A percentile compares a stretch with the other conserved stretches of the same genome.
Evolutionary conservation across 2,113 vertebrate genomes (phyloP).

Genomic region (Athene cunicularia): DNA sequence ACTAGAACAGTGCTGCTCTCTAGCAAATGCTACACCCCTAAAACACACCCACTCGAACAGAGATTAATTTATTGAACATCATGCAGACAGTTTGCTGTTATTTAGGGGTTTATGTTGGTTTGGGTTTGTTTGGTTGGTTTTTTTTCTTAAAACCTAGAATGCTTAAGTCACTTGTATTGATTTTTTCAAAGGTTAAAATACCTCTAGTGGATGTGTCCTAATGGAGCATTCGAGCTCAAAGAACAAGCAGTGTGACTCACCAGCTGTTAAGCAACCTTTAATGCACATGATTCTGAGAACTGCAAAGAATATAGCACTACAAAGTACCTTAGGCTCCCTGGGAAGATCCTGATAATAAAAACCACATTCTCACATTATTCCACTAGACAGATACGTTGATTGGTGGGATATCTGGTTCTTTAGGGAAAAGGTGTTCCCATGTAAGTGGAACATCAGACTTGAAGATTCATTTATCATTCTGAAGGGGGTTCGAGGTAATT

Average conservation of each 20-base stretch:
- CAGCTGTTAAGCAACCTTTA: conserved; percentile 65
- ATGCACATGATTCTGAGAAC: conserved; percentile 38
- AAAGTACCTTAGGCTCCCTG: conserved; percentile 47
- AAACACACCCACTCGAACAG: background rate
- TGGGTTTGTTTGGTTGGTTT: background rate
- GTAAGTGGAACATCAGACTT: background rate
- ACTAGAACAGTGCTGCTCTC: background rate
- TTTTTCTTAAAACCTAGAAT: background rate
- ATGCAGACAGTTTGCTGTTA: background rate
- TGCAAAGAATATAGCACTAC: conserved; percentile 45
- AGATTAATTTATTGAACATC: background rate
- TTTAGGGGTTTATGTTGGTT: background rate
- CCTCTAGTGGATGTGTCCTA: conserved; percentile 55
- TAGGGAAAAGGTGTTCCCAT: conserved; percentile 33
- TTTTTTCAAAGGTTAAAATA: conserved; percentile 66
- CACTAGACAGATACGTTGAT: background rate
- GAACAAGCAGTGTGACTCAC: conserved; percentile 59
- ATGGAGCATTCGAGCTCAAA: conserved; percentile 50
- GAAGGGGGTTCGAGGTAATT: background rate
- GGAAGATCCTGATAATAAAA: conserved; percentile 56
- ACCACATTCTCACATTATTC: conserved; percentile 34
- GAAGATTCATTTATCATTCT: conserved; percentile 8
- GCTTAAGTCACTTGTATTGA: conserved; percentile 25
- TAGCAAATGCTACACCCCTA: background rate
- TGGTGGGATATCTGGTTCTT: conserved; percentile 8